Evolutionary conservation across 2,113 vertebrate genomes (phyloP), one percentile per base, ranked within the genome.

Genomic region (Epinephelus lanceolatus): DNA sequence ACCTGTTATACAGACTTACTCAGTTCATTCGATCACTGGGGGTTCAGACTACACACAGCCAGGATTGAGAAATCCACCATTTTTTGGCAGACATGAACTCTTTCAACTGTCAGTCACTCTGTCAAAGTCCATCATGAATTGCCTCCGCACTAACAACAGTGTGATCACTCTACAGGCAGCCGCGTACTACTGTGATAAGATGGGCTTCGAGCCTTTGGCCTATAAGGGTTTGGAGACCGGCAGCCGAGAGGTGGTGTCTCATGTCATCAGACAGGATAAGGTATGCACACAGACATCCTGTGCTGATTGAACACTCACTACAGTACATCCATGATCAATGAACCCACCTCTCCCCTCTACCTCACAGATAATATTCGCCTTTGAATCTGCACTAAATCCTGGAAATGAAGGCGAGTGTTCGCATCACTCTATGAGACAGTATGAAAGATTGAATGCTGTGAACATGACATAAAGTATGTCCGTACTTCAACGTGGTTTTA

Each of bases 141-240:
- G 8, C 2, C 40, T 9, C 73, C 25, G 49, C 5, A 19, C 10
- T 76, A 61, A 65, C 52, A 2, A 42, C 52, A 53, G 21, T 83
- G 27, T 51, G 56, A 23, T 85, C 49, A 7, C 56, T 77, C 84
- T 74, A 6, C 83, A 96, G 96, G 95, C 96, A 21, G 94, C 96
- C 18, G 78, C 73, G 2, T 97, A 90, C 91, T 97, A 96, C 92
- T 96, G 96, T 74, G 91, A 96, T 66, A 96, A 96, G 76, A 94
- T 97, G 91, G 96, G 95, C 71, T 97, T 96, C n/a, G 94, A 97
- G 71, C 79, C 90, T 60, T n/a, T 93, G 37, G 96, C 96, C 63
- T 96, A 96, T 76, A 96, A 96, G 84, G 96, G 96, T 49, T 65
- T 96, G 84, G 96, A 96, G 93, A 96, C 96, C 0, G 95, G 95